phyloP scores from a whole-genome alignment of 1,140 invertebrate species.

The Portunus trituberculatus region DNA sequence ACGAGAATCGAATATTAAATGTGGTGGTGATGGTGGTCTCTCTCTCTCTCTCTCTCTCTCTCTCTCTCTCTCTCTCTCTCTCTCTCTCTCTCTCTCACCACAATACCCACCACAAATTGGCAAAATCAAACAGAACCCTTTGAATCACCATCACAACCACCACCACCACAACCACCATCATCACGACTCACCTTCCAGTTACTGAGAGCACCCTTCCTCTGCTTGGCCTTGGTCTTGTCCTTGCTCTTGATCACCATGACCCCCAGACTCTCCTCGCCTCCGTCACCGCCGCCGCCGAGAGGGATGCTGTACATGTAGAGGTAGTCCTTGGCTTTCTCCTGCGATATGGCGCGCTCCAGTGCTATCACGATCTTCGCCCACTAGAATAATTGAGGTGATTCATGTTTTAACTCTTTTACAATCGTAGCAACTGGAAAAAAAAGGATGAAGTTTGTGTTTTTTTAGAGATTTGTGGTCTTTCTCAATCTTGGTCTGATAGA shows the following conservation, averaged over 20 bases:
- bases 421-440: slow-evolving; percentile 95
- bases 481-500: no score
- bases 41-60: no score
- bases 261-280: slow-evolving; percentile 85
- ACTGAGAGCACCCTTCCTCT: slow-evolving; percentile 95
- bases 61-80: not conserved
- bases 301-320: slow-evolving; percentile 97
- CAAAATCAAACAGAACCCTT: not conserved
- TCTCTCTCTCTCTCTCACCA: not conserved
- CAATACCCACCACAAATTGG: not conserved
- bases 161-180: not conserved
- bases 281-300: slow-evolving; percentile 88
- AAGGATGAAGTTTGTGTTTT: no score
- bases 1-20: no score
- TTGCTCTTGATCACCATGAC: slow-evolving; percentile 99
- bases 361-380: slow-evolving; percentile 99
- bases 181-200: slow-evolving; percentile 97
- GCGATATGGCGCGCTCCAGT: slow-evolving; percentile 94
- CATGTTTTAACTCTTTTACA: slow-evolving; percentile 81
- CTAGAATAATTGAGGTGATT: slow-evolving; percentile 82
- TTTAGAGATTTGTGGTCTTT: no score
- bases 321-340: slow-evolving; percentile 92
- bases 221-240: slow-evolving; percentile 96
- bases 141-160: not conserved
- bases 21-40: no score